These are phyloP conservation scores for Sarcoramphus papa DNA, from an alignment of 2,797 vertebrate species.

Conservation along the genomic window DNA sequence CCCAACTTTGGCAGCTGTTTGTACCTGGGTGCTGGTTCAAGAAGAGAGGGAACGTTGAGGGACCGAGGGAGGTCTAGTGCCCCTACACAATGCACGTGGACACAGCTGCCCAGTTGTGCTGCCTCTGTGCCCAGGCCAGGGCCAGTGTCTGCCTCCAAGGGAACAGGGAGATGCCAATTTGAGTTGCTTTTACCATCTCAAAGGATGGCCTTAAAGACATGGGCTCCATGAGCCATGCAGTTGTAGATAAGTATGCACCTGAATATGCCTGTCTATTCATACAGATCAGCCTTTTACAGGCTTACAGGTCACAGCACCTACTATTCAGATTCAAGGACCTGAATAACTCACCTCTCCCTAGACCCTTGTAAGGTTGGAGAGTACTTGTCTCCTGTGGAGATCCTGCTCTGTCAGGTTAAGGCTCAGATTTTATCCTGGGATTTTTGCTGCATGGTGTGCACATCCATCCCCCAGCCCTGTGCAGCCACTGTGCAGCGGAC, in stretches of 20 bases:
- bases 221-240: neutral
- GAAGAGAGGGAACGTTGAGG: neutral
- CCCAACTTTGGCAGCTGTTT: neutral
- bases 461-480: neutral
- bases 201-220: neutral
- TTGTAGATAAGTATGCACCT: neutral
- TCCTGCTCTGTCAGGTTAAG: neutral
- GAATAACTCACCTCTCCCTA: neutral
- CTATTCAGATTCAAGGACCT: neutral
- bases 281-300: neutral
- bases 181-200: neutral
- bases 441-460: neutral
- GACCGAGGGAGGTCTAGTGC: fast-evolving
- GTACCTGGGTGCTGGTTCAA: neutral
- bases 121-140: neutral
- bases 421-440: neutral
- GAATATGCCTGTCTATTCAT: neutral
- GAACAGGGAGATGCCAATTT: neutral
- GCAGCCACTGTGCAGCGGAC: neutral
- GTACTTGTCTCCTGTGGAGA: neutral
- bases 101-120: neutral
- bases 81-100: neutral
- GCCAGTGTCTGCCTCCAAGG: neutral
- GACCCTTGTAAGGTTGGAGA: neutral
- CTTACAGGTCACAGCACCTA: neutral